phyloP scores from a whole-genome alignment of 2,797 vertebrate genomes.

The Melanotaenia maccullochi region DNA sequence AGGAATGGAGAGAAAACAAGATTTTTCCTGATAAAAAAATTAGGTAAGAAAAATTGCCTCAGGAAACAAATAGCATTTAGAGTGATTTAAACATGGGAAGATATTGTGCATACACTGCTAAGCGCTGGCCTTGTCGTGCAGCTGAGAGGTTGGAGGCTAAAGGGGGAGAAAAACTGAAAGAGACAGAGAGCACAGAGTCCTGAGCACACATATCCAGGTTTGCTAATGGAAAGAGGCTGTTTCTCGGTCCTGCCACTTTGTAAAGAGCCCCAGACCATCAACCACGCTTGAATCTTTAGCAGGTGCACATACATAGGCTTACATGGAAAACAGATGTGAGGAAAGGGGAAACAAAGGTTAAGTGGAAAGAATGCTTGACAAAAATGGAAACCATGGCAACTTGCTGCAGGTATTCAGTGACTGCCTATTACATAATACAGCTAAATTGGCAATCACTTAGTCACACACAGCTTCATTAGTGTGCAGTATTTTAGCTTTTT shows the following conservation, averaged over 20 bases:
- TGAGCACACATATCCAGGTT: conserved; percentile 52
- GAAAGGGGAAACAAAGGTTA: conserved; percentile 60
- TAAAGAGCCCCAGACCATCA: conserved; percentile 58
- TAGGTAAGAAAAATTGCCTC: conserved; percentile 3
- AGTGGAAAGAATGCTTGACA: conserved; percentile 52
- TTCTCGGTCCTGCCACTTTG: conserved; percentile 47
- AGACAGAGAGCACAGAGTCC: conserved; percentile 51
- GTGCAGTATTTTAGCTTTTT: conserved; percentile 50
- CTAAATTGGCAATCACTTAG: conserved; percentile 41
- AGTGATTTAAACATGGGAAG: conserved; percentile 6
- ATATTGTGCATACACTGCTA: neutral
- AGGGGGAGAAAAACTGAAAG: conserved; percentile 25
- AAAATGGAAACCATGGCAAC: conserved; percentile 73
- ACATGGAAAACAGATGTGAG: conserved; percentile 44
- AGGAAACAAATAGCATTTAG: conserved; percentile 18
- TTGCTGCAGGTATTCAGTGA: conserved; percentile 54
- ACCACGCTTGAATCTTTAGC: conserved; percentile 76
- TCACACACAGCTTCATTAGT: conserved; percentile 43
- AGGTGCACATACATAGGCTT: conserved; percentile 67
- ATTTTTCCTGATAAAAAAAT: conserved; percentile 21
- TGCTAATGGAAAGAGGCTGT: conserved; percentile 61
- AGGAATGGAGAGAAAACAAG: conserved; percentile 14
- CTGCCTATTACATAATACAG: conserved; percentile 47
- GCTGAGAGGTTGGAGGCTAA: conserved; percentile 6
- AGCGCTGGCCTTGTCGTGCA: conserved; percentile 4